Conservation (phyloP, 2,797 vertebrate species). For the Eutrigla gurnardus region DNA sequence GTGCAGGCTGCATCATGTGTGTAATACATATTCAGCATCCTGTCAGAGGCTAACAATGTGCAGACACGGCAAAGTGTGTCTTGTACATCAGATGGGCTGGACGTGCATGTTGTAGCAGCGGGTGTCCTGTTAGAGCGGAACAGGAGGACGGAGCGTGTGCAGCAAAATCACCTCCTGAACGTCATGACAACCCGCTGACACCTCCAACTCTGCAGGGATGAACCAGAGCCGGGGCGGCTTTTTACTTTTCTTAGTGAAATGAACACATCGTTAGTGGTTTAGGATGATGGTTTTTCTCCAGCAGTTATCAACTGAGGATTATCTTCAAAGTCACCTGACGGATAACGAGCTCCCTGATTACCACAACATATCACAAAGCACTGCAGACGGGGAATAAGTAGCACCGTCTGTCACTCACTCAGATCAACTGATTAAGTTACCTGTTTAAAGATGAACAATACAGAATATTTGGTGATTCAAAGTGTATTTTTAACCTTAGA, state of each 20-base stretch:
- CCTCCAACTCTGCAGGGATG: slow-evolving; percentile 8
- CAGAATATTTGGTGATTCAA: background rate
- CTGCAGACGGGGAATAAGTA: background rate
- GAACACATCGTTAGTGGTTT: background rate
- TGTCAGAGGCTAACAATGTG: slow-evolving; percentile 62
- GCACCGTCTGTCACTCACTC: background rate
- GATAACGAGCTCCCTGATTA: background rate
- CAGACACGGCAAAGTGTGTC: slow-evolving; percentile 58
- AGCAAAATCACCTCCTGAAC: slow-evolving; percentile 26
- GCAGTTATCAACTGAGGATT: background rate
- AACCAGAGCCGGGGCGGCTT: background rate
- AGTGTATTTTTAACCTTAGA: background rate
- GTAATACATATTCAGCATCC: slow-evolving; percentile 68
- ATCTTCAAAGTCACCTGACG: background rate
- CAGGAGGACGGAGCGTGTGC: slow-evolving; percentile 28
- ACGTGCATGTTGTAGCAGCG: slow-evolving; percentile 27
- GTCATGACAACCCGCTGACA: slow-evolving; percentile 30
- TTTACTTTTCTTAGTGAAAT: background rate
- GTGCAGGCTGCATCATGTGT: slow-evolving; percentile 44
- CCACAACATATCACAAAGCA: background rate
- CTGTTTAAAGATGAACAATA: background rate
- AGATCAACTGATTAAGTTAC: background rate
- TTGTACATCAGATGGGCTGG: slow-evolving; percentile 42
- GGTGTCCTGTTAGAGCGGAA: slow-evolving; percentile 47
- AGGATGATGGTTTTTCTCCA: background rate